These are phyloP conservation scores for Hybos culiciformis DNA, from an alignment of 2,888 invertebrate species.

Conservation along the genomic window DNA sequence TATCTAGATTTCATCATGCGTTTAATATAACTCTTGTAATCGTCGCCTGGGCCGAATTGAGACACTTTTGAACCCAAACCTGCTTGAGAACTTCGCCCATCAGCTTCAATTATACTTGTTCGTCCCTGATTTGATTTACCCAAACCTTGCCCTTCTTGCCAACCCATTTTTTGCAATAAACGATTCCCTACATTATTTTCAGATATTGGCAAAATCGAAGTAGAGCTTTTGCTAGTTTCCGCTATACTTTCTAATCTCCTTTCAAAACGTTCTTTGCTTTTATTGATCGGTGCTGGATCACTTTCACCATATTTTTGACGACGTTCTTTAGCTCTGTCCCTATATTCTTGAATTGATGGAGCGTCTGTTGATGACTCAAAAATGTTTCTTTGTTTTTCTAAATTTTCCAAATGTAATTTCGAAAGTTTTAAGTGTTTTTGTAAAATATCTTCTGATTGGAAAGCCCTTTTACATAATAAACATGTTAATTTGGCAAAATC, in stretches of 20 bases:
- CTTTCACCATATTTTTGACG: constrained; percentile 85
- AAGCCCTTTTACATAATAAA: constrained; percentile 86
- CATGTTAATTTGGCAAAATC: constrained; percentile 88
- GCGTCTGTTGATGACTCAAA: constrained; percentile 13
- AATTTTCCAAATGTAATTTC: constrained; percentile 83
- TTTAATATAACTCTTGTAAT: constrained; percentile 36
- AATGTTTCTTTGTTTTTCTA: constrained; percentile 40
- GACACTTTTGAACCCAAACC: constrained; percentile 67
- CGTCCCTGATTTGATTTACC: constrained; percentile 88
- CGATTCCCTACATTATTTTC: constrained; percentile 90
- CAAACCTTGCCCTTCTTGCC: constrained; percentile 93
- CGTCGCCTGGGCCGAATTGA: constrained; percentile 28
- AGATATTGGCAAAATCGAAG: constrained; percentile 42
- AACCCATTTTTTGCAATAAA: constrained; percentile 96
- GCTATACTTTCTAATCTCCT: constrained; percentile 39
- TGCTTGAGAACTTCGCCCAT: constrained; percentile 50
- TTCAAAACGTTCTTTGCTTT: constrained; percentile 57
- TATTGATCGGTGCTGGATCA: constrained; percentile 56
- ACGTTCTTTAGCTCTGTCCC: constrained; percentile 93
- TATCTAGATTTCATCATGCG: constrained; percentile 37
- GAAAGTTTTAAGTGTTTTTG: constrained; percentile 86
- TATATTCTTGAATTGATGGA: constrained; percentile 40
- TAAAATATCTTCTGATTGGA: constrained; percentile 77
- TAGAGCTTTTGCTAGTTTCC: constrained; percentile 28
- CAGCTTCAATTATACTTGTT: constrained; percentile 72